These are phyloP conservation scores for Fulica atra DNA, from an alignment of 2,113 vertebrate genomes.

Conservation along the genomic window DNA sequence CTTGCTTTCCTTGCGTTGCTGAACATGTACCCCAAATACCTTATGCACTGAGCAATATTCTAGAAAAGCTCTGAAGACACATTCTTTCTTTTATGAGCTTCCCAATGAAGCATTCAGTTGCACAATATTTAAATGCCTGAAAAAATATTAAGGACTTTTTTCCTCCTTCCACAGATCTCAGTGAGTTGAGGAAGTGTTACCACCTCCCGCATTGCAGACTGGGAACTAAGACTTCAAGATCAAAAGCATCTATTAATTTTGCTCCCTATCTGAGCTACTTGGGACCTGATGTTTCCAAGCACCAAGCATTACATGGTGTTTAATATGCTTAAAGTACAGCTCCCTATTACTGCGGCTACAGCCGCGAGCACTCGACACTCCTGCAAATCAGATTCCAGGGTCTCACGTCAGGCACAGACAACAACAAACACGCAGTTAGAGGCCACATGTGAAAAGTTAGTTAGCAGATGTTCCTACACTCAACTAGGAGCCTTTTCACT, in stretches of 20 bases:
- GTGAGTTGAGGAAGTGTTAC: background rate
- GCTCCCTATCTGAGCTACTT: background rate
- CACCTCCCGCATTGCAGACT: background rate
- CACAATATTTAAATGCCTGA: background rate
- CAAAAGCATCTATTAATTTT: background rate
- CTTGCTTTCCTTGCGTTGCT: background rate
- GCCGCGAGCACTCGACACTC: background rate
- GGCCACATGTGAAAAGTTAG: background rate
- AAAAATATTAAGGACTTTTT: background rate
- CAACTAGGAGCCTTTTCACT: background rate
- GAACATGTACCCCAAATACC: background rate
- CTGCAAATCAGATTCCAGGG: background rate
- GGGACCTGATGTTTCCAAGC: background rate
- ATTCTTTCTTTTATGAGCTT: background rate
- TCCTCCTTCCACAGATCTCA: background rate
- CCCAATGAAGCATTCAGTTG: background rate
- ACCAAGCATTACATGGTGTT: background rate
- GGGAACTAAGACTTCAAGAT: background rate
- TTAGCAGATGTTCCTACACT: background rate
- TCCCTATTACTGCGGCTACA: background rate
- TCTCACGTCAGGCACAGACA: background rate
- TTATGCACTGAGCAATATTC: background rate
- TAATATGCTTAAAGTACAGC: background rate
- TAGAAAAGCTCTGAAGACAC: background rate
- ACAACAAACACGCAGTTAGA: background rate